Base-by-base conservation (phyloP, 2,888 invertebrate species). In the Drosophila leonis region DNA sequence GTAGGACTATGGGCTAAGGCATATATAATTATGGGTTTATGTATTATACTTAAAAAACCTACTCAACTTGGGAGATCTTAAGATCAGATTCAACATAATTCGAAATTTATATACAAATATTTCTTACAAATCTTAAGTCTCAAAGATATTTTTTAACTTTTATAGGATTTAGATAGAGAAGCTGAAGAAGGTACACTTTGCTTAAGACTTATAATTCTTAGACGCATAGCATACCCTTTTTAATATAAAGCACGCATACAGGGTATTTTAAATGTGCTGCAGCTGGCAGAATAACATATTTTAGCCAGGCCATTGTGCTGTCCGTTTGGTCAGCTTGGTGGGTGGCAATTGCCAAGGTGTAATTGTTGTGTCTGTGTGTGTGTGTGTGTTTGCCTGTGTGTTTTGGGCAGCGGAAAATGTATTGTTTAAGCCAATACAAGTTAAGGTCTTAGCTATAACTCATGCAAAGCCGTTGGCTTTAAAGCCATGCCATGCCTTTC, bases 271-370 rank as follows among this genome's bases (percentile, higher is more conserved):
- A 41, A 61, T n/a, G 52, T 9, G 20, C 29, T 42, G 49, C 37
- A 27, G 44, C 65, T 62, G n/a, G 39, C 39, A 13, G 57, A 78
- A 71, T 71, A 71, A 61, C 49, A 75, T 68, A 68, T 65, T 65
- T 52, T 56, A 46, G 70, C 56, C 76, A 37, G 41, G 49, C 44
- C 48, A 42, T 64, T 71, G 20, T 48, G 64, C 48, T 72, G 61
- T 46, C 51, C 49, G 48, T 41, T 46, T 48, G 54, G 54, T 52
- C 31, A 41, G 51, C 41, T 24, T 35, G 46, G 41, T 60, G 70
- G 42, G 48, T 67, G 67, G 59, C 48, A 29, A 48, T 61, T 13
- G 24, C 35, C 27, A 37, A 33, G n/a, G 41, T 8, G 31, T 33
- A 8, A 49, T 1, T 9, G 29, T 1, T 6, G 7, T 41, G 18